Conservation (phyloP, 2,113 vertebrate species). For the Micromys minutus region DNA sequence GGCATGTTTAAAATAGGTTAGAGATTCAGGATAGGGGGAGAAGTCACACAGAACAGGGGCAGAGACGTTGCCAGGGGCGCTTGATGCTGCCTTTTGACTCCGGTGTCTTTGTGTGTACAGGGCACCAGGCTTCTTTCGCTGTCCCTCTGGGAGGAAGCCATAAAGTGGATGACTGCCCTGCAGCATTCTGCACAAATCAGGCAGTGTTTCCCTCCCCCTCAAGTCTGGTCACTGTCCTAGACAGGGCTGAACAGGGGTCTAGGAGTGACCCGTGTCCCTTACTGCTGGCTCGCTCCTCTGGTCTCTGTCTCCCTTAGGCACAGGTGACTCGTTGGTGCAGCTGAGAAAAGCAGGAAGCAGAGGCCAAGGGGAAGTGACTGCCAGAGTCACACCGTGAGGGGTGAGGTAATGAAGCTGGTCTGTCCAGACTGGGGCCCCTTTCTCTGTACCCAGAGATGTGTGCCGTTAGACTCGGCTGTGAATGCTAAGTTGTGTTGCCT, state of each 20-base stretch:
- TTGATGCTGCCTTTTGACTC: constrained; percentile 71
- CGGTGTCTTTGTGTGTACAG: constrained; percentile 1
- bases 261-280: neutral
- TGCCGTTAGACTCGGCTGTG: constrained; percentile 25
- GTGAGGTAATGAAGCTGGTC: neutral
- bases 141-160: neutral
- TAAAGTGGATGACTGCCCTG: neutral
- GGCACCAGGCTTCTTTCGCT: neutral
- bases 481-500: constrained; percentile 52
- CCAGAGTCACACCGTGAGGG: neutral
- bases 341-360: constrained; percentile 8
- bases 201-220: neutral
- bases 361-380: neutral
- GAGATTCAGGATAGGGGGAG: constrained; percentile 75
- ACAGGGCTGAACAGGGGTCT: neutral
- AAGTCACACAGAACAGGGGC: constrained; percentile 33
- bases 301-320: neutral
- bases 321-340: neutral
- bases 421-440: constrained; percentile 36
- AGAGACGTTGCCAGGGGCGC: constrained; percentile 43
- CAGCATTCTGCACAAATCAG: neutral
- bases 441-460: constrained; percentile 65
- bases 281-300: neutral
- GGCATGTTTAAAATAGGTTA: constrained; percentile 80
- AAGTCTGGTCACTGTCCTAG: neutral